Conservation (phyloP, 2,888 invertebrate species). For the Thecocarcelia acutangulata region DNA sequence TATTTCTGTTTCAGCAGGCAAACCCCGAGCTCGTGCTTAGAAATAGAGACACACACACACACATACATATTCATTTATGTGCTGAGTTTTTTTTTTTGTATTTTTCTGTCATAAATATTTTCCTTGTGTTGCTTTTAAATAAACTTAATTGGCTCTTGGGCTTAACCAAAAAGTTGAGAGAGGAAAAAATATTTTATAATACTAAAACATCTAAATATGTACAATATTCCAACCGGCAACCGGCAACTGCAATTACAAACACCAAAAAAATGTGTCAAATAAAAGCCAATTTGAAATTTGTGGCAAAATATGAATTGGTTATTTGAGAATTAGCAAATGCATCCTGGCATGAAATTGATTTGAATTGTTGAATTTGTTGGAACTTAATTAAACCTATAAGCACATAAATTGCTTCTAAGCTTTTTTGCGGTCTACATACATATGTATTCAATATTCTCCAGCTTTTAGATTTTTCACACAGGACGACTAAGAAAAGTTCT, state of each 20-base stretch:
- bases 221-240: too few relatives aligned
- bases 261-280: conserved; percentile 17
- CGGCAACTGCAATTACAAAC: conserved; percentile 30
- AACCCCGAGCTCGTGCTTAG: background rate
- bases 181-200: background rate
- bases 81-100: background rate
- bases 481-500: too few relatives aligned
- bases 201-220: too few relatives aligned
- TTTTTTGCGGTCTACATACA: too few relatives aligned
- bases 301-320: background rate
- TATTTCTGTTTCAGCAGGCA: conserved; percentile 29
- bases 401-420: too few relatives aligned
- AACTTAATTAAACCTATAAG: too few relatives aligned
- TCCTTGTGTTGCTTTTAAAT: conserved; percentile 29
- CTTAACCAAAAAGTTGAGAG: conserved; percentile 8
- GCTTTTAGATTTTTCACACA: too few relatives aligned
- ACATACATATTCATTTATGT: too few relatives aligned
- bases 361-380: background rate
- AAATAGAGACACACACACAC: too few relatives aligned
- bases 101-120: conserved; percentile 21
- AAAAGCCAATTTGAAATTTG: background rate
- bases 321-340: background rate
- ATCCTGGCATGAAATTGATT: background rate
- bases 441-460: too few relatives aligned
- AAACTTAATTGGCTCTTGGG: conserved; percentile 37